Evolutionary conservation across 2,113 vertebrate species (phyloP).

Genomic region (Lampris incognitus): DNA sequence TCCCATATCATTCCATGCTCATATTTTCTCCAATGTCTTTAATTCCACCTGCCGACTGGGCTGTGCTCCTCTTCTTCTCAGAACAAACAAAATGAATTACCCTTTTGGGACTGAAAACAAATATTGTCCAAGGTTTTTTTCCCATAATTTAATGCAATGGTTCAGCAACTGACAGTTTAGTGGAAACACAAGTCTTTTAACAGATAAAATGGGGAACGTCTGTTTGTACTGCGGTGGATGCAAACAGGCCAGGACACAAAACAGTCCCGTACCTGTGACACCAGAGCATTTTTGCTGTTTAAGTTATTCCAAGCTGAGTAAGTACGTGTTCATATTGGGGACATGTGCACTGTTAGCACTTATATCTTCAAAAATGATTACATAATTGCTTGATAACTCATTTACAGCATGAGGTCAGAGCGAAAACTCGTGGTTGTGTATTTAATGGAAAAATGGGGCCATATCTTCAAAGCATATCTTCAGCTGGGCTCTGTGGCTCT

Average conservation of each 20-base stretch:
- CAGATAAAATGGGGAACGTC: slow-evolving; percentile 19
- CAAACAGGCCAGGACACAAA: slow-evolving; percentile 26
- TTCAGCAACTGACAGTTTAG: slow-evolving; percentile 21
- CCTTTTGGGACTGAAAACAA: neutral
- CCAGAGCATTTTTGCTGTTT: neutral
- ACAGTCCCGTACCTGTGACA: neutral
- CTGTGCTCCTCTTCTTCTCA: neutral
- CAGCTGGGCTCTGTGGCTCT: slow-evolving; percentile 1
- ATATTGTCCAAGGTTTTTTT: slow-evolving; percentile 20
- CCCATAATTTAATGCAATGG: slow-evolving; percentile 21
- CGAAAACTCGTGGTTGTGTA: slow-evolving; percentile 9
- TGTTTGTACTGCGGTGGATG: slow-evolving; percentile 11
- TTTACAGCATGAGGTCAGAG: slow-evolving; percentile 50
- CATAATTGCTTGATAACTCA: slow-evolving; percentile 19
- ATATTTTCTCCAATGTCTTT: slow-evolving; percentile 2
- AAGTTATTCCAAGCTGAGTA: slow-evolving; percentile 5
- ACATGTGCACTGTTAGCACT: slow-evolving; percentile 12
- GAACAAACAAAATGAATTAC: neutral
- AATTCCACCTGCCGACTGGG: slow-evolving; percentile 33
- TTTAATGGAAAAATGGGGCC: slow-evolving; percentile 53
- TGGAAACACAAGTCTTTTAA: slow-evolving; percentile 1
- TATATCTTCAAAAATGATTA: neutral
- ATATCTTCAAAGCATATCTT: slow-evolving; percentile 46
- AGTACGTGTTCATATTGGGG: neutral
- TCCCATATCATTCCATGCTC: slow-evolving; percentile 21